These are phyloP conservation scores for Gortyna flavago DNA, from an alignment of 2,888 invertebrate species.

Conservation along the genomic window DNA sequence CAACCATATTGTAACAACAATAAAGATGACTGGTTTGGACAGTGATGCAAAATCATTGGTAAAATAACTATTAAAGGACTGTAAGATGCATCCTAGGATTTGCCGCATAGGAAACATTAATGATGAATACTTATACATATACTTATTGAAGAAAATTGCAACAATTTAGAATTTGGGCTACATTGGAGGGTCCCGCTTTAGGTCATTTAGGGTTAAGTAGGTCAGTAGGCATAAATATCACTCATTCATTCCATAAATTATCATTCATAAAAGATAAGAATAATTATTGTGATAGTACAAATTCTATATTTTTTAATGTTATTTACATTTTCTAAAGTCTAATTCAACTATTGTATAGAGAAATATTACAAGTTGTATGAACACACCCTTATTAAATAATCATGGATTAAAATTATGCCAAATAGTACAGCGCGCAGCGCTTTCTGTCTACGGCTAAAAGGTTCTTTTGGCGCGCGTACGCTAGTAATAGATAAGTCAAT, in stretches of 20 bases:
- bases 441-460: too few relatives aligned
- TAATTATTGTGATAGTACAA: constrained; percentile 32
- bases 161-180: background rate
- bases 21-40: background rate
- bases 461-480: background rate
- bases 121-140: background rate
- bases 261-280: constrained; percentile 13
- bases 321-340: constrained; percentile 16
- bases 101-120: too few relatives aligned
- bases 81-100: background rate
- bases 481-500: too few relatives aligned
- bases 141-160: background rate
- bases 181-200: background rate
- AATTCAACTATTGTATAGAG: background rate
- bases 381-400: background rate
- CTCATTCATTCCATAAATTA: constrained; percentile 19
- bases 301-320: constrained; percentile 23
- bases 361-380: background rate
- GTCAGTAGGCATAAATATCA: background rate
- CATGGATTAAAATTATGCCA: background rate
- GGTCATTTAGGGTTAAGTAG: background rate
- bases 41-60: background rate
- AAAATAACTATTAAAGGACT: background rate
- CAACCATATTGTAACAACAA: fast-evolving
- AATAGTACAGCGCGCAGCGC: background rate